phyloP scores from a whole-genome alignment of 2,797 vertebrate species.

The Lutjanus campechanus region DNA sequence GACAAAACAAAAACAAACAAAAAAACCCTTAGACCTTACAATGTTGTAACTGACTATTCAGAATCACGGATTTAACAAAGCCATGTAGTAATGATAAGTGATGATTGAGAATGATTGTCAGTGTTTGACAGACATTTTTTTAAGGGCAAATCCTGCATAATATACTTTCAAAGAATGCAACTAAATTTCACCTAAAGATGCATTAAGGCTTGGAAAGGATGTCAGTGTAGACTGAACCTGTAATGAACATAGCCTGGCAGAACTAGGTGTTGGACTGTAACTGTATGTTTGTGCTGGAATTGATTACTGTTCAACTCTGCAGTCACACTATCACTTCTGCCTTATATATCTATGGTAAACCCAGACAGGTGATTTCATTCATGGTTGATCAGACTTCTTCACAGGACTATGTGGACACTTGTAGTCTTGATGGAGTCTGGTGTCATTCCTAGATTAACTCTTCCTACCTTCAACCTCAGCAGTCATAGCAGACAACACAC shows the following conservation, averaged over 20 bases:
- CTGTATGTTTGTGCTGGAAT: neutral
- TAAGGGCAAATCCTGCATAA: too few species aligned
- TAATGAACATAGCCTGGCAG: neutral
- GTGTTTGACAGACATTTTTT: too few species aligned
- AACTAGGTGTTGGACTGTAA: neutral
- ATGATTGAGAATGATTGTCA: too few species aligned
- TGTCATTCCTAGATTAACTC: neutral
- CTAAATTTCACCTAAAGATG: neutral
- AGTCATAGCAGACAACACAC: neutral
- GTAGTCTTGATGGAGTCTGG: neutral
- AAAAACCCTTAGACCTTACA: too few species aligned
- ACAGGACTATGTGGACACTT: neutral
- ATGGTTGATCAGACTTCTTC: neutral
- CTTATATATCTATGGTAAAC: neutral
- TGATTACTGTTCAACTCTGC: neutral
- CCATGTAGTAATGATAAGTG: too few species aligned
- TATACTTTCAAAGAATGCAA: too few species aligned
- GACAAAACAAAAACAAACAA: too few species aligned
- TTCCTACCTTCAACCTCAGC: neutral
- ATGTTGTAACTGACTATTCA: too few species aligned
- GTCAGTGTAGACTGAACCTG: neutral
- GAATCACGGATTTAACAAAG: too few species aligned
- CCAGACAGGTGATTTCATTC: neutral
- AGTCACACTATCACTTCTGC: neutral
- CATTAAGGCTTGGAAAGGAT: too few species aligned